Evolutionary conservation across 2,113 vertebrate genomes (phyloP).

Genomic region (Conger conger): DNA sequence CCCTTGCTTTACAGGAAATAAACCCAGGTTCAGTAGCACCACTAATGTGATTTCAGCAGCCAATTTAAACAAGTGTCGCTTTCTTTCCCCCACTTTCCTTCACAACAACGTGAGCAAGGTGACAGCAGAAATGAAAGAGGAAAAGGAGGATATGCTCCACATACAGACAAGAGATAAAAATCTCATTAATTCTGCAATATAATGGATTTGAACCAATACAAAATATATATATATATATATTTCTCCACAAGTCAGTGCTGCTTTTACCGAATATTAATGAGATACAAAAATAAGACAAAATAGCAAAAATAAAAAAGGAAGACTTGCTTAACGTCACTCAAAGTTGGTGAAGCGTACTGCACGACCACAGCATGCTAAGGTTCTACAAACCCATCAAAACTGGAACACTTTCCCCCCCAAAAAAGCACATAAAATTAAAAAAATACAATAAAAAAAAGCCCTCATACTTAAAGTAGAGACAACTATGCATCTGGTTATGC

Average conservation of each 20-base stretch:
- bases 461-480: background rate
- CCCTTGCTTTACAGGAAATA: background rate
- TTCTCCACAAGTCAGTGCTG: background rate
- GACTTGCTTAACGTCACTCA: no score
- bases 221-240: background rate
- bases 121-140: background rate
- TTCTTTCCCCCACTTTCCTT: background rate
- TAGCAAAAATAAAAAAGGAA: background rate
- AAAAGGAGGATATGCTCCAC: background rate
- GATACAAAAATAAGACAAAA: background rate
- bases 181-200: background rate
- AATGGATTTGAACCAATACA: background rate
- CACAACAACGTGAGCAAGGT: background rate
- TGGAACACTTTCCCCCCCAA: no score
- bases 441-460: no score
- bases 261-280: background rate
- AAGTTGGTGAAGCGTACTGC: no score
- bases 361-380: no score
- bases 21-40: background rate
- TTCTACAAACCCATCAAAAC: no score
- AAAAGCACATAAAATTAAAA: no score
- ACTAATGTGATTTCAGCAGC: background rate
- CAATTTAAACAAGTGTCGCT: background rate
- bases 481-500: background rate
- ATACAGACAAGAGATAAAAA: background rate